Evolutionary conservation across 2,797 vertebrate species (phyloP).

Genomic region (Cossypha niveicapilla): DNA sequence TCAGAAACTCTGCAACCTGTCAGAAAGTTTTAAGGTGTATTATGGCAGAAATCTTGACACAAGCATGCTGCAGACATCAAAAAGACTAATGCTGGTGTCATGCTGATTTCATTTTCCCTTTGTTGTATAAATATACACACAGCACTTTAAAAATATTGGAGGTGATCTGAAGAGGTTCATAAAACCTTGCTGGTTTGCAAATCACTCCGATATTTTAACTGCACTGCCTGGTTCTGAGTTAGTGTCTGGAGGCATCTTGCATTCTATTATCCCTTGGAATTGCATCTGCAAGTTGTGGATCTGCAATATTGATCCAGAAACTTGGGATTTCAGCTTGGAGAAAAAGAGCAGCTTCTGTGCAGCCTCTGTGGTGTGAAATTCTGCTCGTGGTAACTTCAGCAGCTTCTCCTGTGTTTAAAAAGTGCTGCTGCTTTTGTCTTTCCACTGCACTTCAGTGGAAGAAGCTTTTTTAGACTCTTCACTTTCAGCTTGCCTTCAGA

Average conservation of each 20-base stretch:
- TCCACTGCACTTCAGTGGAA: background rate
- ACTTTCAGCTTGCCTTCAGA: background rate
- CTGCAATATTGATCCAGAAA: background rate
- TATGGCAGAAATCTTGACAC: background rate
- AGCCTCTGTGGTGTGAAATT: background rate
- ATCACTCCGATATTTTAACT: slow-evolving; percentile 6
- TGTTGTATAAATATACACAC: slow-evolving; percentile 8
- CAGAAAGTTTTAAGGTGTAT: slow-evolving; percentile 14
- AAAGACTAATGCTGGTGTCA: slow-evolving; percentile 1
- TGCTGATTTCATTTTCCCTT: slow-evolving; percentile 25
- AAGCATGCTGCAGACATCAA: slow-evolving; percentile 19
- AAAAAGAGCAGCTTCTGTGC: background rate
- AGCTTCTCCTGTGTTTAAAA: background rate
- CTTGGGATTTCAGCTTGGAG: background rate
- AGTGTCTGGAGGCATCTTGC: background rate
- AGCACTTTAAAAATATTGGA: slow-evolving; percentile 10
- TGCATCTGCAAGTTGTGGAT: background rate
- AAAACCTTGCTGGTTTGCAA: slow-evolving; percentile 36
- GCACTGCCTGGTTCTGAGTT: background rate
- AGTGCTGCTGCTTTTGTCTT: background rate
- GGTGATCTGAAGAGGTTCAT: slow-evolving; percentile 28
- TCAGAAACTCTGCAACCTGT: background rate
- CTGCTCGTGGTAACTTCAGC: background rate
- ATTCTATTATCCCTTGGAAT: background rate
- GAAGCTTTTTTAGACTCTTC: background rate